Evolutionary conservation across 2,888 invertebrate genomes (phyloP).

Genomic region (Pyrocoelia pectoralis): DNA sequence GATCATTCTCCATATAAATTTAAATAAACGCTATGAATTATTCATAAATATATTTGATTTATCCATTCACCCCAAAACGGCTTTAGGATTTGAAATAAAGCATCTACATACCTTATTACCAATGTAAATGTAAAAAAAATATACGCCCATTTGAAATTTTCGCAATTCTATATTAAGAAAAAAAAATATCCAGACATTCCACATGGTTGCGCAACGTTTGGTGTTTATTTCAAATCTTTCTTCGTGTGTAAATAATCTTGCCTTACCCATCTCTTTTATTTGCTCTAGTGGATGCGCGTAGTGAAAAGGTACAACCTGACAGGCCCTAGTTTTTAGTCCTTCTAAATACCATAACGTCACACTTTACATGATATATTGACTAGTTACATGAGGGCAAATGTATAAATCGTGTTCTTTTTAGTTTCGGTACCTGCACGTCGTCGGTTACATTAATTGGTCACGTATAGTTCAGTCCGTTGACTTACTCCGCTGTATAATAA

Average conservation of each 20-base stretch:
- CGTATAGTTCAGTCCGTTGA: background rate
- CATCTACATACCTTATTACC: background rate
- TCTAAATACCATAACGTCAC: slow-evolving; percentile 8
- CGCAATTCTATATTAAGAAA: background rate
- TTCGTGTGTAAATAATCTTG: background rate
- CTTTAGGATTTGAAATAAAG: slow-evolving; percentile 1
- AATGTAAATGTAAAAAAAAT: background rate
- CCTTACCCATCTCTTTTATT: background rate
- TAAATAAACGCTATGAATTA: slow-evolving; percentile 3
- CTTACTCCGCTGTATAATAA: background rate
- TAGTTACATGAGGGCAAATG: background rate
- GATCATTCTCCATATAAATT: background rate
- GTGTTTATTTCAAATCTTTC: background rate
- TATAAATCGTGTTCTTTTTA: slow-evolving; percentile 7
- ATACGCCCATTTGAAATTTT: background rate
- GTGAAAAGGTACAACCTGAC: background rate
- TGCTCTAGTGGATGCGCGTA: background rate
- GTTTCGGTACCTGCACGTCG: background rate
- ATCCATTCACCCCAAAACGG: background rate
- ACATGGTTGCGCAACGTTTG: slow-evolving; percentile 1
- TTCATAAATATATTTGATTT: slow-evolving; percentile 7
- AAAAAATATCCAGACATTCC: background rate
- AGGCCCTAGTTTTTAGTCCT: background rate
- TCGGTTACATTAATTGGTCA: background rate
- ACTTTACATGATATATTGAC: slow-evolving; percentile 5